Base-by-base conservation (phyloP, 1,140 invertebrate genomes). In the Bombus difficillimus region DNA sequence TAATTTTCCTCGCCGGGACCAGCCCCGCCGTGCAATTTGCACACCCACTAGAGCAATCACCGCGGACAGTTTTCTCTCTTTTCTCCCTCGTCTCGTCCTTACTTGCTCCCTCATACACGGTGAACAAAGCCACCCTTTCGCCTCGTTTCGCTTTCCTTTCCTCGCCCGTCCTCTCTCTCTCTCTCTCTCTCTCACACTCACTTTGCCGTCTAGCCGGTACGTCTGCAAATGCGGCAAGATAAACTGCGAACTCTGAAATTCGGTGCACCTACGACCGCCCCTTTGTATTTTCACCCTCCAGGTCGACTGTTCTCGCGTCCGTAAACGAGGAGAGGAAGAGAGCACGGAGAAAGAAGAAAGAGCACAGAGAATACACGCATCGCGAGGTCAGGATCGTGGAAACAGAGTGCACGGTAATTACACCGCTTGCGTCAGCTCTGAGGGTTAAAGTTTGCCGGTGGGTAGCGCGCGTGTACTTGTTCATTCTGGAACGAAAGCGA, bases 191-290 rank as follows among this genome's bases (percentile, higher is more conserved):
- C 72, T 34, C 37, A 18, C 53, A 22, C 43, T n/a, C 8, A 37
- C 43, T 59, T 32, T 5, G 10, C 59, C 53, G 25, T 68, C 59
- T 81, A 75, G 83, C 69, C 76, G 59, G 74, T 81, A 71, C 86
- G 79, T 39, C 77, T 81, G 88, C 83, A 82, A 90, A 90, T 81
- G 88, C 86, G 72, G 83, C 89, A 90, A 91, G 89, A 91, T 90
- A 91, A 90, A 90, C 88, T 90, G 89, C 88, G 71, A 88, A 86
- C 83, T 90, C 83, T 71, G 86, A 90, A 91, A 91, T 91, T 91
- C 86, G 80, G 86, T 86, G 59, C 79, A 83, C 76, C 41, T 72
- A 64, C 78, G 72, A 74, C 76, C 80, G 41, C 69, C 88, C 86
- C 80, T 88, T 86, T 90, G 80, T 88, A 83, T 83, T 81, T 83